These are phyloP conservation scores for Bombyx mandarina DNA, from an alignment of 1,140 invertebrate genomes.

Conservation along the genomic window DNA sequence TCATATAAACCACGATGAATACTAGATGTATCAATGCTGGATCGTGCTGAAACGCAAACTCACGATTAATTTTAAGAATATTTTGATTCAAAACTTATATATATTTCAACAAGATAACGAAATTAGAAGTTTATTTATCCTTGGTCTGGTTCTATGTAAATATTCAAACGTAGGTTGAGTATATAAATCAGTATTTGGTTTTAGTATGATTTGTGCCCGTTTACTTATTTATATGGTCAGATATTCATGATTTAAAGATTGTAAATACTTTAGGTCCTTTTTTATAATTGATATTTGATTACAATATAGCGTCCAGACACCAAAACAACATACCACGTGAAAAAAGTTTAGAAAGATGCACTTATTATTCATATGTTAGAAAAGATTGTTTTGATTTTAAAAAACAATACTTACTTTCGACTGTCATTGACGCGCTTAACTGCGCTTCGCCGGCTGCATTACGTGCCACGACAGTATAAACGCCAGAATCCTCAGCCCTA, in stretches of 20 bases:
- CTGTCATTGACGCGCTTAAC: slow-evolving; percentile 84
- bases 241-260: no score
- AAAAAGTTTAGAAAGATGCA: background rate
- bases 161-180: no score
- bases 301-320: no score
- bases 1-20: slow-evolving; percentile 89
- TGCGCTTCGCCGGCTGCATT: slow-evolving; percentile 90
- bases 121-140: no score
- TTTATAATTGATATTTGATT: no score
- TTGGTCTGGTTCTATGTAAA: no score
- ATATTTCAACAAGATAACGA: no score
- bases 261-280: no score
- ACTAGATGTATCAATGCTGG: slow-evolving; percentile 88
- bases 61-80: slow-evolving; percentile 1
- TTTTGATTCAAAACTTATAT: background rate
- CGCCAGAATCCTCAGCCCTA: slow-evolving; percentile 86
- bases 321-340: background rate
- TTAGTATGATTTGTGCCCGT: no score
- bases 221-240: no score
- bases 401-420: slow-evolving; percentile 82
- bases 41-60: slow-evolving; percentile 76
- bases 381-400: background rate
- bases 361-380: no score
- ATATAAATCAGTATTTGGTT: no score
- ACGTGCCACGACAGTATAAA: slow-evolving; percentile 90